Evolutionary conservation across 2,113 vertebrate species (phyloP).

Genomic region (Sturnus vulgaris): DNA sequence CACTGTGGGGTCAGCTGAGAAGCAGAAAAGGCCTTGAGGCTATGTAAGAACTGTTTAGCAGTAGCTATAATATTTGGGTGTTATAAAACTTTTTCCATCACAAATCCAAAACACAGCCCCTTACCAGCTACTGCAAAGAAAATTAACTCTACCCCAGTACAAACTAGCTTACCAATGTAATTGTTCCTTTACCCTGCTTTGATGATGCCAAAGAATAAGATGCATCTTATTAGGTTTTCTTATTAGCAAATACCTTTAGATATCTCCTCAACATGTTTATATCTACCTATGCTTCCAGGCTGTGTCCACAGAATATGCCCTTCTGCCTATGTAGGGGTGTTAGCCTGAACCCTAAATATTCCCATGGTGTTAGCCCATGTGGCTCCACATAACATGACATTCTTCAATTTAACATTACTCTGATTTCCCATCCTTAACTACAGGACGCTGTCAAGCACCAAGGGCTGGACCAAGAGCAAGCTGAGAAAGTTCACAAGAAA

Average conservation of each 20-base stretch:
- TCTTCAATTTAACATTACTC: not conserved
- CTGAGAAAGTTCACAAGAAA: not conserved
- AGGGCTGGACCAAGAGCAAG: not conserved
- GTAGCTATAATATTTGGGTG: not conserved
- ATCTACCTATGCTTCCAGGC: not conserved
- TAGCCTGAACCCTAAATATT: not conserved
- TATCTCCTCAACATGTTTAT: not conserved
- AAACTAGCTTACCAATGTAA: rapidly evolving
- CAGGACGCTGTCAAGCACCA: not conserved
- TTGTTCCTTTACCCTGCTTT: not conserved
- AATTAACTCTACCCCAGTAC: not conserved
- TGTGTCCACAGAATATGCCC: not conserved
- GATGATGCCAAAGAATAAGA: not conserved
- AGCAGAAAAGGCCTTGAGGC: not conserved
- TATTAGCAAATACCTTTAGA: not conserved
- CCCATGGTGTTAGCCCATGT: not conserved
- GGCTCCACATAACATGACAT: not conserved
- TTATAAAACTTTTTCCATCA: not conserved
- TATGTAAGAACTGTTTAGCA: not conserved
- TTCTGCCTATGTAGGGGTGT: not conserved
- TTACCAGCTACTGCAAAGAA: not conserved
- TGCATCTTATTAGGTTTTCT: not conserved
- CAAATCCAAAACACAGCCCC: not conserved
- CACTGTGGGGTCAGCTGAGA: not conserved
- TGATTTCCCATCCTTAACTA: not conserved